phyloP scores from a whole-genome alignment of 2,888 invertebrate genomes.

The Noctua fimbriata region DNA sequence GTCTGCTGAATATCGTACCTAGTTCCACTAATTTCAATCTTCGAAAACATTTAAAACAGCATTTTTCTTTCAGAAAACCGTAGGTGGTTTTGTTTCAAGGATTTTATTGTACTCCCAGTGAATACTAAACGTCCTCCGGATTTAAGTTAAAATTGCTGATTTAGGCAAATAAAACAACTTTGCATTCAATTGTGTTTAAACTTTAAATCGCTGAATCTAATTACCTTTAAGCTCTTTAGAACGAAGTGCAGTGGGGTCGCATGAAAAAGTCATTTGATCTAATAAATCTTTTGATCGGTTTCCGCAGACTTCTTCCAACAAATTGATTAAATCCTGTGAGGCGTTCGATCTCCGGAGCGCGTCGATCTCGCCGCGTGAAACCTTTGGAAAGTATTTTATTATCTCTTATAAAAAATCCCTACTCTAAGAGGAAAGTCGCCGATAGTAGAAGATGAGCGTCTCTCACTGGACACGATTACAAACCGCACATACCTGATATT shows the following conservation, averaged over 20 bases:
- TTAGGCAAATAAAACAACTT: constrained; percentile 35
- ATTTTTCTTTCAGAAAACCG: background rate
- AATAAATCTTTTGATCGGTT: constrained; percentile 71
- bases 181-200: constrained; percentile 37
- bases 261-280: constrained; percentile 31
- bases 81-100: constrained; percentile 26
- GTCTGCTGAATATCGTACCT: background rate
- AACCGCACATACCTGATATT: constrained; percentile 23
- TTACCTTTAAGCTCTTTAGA: constrained; percentile 35
- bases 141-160: constrained; percentile 41
- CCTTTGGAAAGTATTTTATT: constrained; percentile 64
- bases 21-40: background rate
- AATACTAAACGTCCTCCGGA: constrained; percentile 34
- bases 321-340: constrained; percentile 69
- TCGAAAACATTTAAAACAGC: constrained; percentile 6
- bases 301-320: constrained; percentile 65
- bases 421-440: constrained; percentile 23
- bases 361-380: constrained; percentile 47
- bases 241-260: constrained; percentile 26
- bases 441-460: constrained; percentile 21
- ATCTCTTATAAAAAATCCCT: constrained; percentile 47
- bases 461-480: constrained; percentile 30
- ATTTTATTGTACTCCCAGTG: constrained; percentile 36
- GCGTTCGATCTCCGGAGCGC: constrained; percentile 51
- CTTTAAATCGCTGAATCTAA: constrained; percentile 47